phyloP scores from a whole-genome alignment of 2,797 vertebrate genomes.

The Eremophila alpestris region DNA sequence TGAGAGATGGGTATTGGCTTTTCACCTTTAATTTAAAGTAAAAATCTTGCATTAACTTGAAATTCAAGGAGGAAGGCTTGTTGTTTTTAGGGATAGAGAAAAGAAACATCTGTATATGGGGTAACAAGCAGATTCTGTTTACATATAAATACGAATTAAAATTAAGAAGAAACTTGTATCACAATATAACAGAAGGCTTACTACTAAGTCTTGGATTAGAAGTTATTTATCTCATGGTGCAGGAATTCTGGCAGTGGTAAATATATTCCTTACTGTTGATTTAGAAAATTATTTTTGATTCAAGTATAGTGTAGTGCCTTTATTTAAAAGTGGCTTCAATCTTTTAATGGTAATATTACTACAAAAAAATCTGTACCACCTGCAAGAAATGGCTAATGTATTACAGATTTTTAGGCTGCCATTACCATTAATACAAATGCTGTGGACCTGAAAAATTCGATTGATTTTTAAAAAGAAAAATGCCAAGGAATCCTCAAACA shows the following conservation, averaged over 20 bases:
- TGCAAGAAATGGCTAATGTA: not conserved
- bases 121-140: constrained; percentile 39
- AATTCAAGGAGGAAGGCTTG: not conserved
- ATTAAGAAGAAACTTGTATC: not conserved
- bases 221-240: not conserved
- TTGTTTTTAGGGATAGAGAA: not conserved
- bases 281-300: not conserved
- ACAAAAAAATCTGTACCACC: not conserved
- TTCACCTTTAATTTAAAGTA: not conserved
- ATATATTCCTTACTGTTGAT: not conserved
- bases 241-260: not conserved
- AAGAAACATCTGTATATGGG: constrained; percentile 16
- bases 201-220: constrained; percentile 9
- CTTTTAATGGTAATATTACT: not conserved
- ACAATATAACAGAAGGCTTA: not conserved
- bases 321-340: not conserved
- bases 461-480: not conserved
- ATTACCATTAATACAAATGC: not conserved
- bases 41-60: not conserved
- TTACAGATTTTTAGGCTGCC: not conserved
- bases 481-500: not conserved
- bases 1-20: not conserved
- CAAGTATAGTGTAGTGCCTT: not conserved
- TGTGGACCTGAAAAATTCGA: not conserved
- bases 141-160: not conserved